A percentile compares a stretch with the other conserved stretches of the same genome.
Evolutionary conservation across 2,113 vertebrate species (phyloP).

Genomic region (Canis aureus): DNA sequence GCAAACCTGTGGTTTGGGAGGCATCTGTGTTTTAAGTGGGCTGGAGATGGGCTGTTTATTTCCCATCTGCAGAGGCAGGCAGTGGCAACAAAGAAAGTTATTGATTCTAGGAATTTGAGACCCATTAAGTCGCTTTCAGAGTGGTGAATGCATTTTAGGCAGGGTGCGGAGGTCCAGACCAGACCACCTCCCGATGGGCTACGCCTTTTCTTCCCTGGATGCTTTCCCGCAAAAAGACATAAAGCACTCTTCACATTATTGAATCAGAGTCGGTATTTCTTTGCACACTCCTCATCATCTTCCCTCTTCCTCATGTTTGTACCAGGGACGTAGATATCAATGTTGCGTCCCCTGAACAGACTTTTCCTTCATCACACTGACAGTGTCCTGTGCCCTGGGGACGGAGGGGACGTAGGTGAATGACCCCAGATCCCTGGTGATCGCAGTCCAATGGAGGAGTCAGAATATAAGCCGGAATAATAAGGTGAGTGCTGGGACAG

Average conservation of each 20-base stretch:
- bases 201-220: constrained; percentile 7
- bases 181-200: background rate
- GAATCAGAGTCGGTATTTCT: constrained; percentile 29
- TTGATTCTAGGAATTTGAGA: constrained; percentile 47
- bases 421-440: too few species aligned
- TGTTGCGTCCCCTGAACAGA: background rate
- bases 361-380: background rate
- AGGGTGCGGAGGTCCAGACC: background rate
- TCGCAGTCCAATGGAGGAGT: background rate
- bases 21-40: constrained; percentile 63
- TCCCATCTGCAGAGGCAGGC: background rate
- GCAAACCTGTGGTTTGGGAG: constrained; percentile 62
- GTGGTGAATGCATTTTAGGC: background rate
- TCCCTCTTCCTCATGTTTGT: background rate
- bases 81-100: constrained; percentile 52
- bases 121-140: background rate
- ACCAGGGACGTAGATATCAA: background rate
- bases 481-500: background rate
- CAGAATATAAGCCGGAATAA: background rate
- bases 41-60: constrained; percentile 67
- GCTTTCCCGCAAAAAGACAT: background rate
- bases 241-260: background rate
- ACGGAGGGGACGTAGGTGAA: background rate
- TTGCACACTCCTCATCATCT: background rate
- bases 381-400: background rate